Conservation (phyloP, 1,140 invertebrate species). For the Cylas formicarius region DNA sequence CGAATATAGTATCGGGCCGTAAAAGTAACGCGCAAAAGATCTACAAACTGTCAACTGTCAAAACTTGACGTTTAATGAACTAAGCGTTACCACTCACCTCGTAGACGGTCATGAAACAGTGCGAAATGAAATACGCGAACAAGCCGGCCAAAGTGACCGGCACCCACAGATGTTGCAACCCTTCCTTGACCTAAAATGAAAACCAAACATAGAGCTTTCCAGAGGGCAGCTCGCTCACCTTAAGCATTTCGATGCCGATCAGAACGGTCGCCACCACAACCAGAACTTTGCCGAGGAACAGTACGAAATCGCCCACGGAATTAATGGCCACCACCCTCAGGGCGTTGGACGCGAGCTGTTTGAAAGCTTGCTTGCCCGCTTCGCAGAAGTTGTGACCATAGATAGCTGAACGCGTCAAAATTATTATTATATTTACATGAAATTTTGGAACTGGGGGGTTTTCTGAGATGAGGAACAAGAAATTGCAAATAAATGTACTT, state of each 20-base stretch:
- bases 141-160: conserved; percentile 56
- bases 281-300: conserved; percentile 81
- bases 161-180: conserved; percentile 61
- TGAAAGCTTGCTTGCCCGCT: conserved; percentile 78
- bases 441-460: too few relatives aligned
- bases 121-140: conserved; percentile 66
- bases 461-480: too few relatives aligned
- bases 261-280: conserved; percentile 59
- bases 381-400: conserved; percentile 78
- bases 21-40: too few relatives aligned
- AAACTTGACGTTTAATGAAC: neutral
- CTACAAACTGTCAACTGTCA: neutral
- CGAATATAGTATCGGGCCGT: too few relatives aligned
- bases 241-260: conserved; percentile 52
- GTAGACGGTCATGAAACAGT: conserved; percentile 72
- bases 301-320: conserved; percentile 87
- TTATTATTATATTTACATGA: too few relatives aligned
- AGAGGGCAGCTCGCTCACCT: conserved; percentile 42
- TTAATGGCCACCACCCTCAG: conserved; percentile 87
- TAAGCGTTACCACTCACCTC: conserved; percentile 54
- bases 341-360: conserved; percentile 72
- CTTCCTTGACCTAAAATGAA: conserved; percentile 47
- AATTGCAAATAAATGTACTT: too few relatives aligned
- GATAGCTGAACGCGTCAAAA: too few relatives aligned
- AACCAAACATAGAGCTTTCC: conserved; percentile 4